phyloP scores from a whole-genome alignment of 2,797 vertebrate species.

The Pseudochaenichthys georgianus region DNA sequence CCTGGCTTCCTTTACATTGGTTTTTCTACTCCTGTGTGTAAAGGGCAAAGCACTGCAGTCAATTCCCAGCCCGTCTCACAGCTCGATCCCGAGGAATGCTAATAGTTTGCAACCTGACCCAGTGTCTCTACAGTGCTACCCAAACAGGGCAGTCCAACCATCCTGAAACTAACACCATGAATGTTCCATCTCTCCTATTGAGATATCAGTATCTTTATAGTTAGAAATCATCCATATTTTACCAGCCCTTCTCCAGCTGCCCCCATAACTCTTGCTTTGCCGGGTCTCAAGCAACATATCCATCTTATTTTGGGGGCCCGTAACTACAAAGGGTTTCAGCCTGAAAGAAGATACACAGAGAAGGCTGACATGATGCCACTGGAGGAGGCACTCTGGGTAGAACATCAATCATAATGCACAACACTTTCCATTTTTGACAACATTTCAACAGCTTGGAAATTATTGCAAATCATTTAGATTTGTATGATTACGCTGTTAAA shows the following conservation, averaged over 20 bases:
- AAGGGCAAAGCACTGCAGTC: constrained; percentile 39
- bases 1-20: neutral
- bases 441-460: constrained; percentile 52
- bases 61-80: constrained; percentile 45
- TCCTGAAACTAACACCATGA: constrained; percentile 78
- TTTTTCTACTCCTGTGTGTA: constrained; percentile 26
- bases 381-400: constrained; percentile 47
- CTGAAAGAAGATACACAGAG: constrained; percentile 70
- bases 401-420: constrained; percentile 57
- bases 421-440: constrained; percentile 67
- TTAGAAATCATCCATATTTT: constrained; percentile 81
- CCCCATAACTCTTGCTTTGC: constrained; percentile 79
- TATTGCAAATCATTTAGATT: constrained; percentile 23
- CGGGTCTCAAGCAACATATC: constrained; percentile 62
- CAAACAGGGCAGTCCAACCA: constrained; percentile 75
- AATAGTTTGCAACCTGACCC: constrained; percentile 83
- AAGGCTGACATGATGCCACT: constrained; percentile 55
- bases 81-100: constrained; percentile 77
- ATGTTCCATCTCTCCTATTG: constrained; percentile 77
- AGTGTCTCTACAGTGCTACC: constrained; percentile 70
- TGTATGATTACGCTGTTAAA: neutral
- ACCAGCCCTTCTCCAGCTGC: constrained; percentile 73
- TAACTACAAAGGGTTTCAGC: constrained; percentile 57
- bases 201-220: constrained; percentile 85
- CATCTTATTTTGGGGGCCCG: constrained; percentile 75